phyloP scores from a whole-genome alignment of 1,140 invertebrate genomes.

The Euura saliciscinereae region DNA sequence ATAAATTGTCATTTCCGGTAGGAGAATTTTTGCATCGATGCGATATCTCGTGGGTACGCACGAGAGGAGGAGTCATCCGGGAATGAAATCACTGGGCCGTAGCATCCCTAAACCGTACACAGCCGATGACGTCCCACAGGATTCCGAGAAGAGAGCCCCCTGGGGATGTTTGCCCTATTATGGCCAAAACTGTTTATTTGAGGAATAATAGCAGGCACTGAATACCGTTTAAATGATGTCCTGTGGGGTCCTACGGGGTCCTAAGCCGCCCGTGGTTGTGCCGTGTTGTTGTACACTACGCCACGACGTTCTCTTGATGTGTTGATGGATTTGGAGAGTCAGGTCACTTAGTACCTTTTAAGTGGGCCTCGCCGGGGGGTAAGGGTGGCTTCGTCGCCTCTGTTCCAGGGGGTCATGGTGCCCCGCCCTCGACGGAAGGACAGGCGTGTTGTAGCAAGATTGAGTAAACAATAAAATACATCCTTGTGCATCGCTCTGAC shows the following conservation, averaged over 20 bases:
- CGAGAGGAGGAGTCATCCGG: not conserved
- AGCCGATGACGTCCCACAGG: not conserved
- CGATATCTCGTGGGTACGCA: too few species aligned
- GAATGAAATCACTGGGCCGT: not conserved
- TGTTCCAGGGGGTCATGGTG: not conserved
- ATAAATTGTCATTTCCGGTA: too few species aligned
- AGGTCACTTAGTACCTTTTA: not conserved
- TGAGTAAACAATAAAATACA: not conserved
- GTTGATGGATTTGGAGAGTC: not conserved
- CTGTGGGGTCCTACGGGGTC: not conserved
- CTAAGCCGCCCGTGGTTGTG: not conserved
- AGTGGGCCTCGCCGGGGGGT: not conserved
- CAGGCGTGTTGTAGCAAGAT: not conserved
- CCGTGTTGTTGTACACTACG: not conserved
- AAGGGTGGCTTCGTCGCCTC: not conserved
- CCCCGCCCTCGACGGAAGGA: not conserved
- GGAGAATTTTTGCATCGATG: too few species aligned
- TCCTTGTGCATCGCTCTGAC: too few species aligned
- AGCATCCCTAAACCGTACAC: not conserved
- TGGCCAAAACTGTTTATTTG: slow-evolving; percentile 8
- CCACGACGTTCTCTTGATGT: not conserved
- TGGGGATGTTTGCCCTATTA: not conserved
- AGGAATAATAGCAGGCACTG: not conserved
- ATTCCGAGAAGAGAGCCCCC: not conserved
- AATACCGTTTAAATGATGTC: slow-evolving; percentile 6